Conservation (phyloP, 2,888 invertebrate genomes). For the Camponotus fellah region DNA sequence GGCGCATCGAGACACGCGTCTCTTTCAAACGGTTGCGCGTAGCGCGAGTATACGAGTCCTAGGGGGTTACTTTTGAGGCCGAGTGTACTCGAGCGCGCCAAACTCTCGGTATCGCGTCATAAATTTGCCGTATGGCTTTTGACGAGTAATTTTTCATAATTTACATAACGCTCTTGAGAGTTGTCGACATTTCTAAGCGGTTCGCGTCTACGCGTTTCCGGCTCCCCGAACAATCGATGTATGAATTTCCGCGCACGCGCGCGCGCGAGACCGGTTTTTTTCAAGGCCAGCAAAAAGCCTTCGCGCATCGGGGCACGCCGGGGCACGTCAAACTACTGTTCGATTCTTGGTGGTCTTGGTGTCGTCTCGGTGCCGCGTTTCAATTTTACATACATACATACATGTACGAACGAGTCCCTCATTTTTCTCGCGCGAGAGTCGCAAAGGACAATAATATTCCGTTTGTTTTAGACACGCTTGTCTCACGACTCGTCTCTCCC, state of each 20-base stretch:
- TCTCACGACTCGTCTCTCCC: neutral
- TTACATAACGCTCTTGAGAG: neutral
- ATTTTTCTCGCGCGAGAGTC: neutral
- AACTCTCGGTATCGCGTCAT: neutral
- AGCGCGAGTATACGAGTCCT: too few species aligned
- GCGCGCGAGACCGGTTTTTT: slow-evolving; percentile 66
- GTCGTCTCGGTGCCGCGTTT: neutral
- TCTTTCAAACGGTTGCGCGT: neutral
- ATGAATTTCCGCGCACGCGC: slow-evolving; percentile 47
- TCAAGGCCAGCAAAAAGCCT: slow-evolving; percentile 68
- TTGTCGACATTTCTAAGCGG: slow-evolving; percentile 4
- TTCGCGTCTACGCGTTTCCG: slow-evolving; percentile 59
- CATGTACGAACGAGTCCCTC: neutral
- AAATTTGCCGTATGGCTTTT: neutral
- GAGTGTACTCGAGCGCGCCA: neutral
- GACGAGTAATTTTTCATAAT: neutral
- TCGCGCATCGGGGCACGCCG: neutral
- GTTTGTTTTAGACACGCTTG: neutral
- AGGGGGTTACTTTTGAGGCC: neutral
- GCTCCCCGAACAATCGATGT: slow-evolving; percentile 63
- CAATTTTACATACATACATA: neutral
- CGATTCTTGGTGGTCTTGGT: neutral
- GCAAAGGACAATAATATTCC: neutral
- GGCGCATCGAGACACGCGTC: neutral
- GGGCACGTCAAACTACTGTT: neutral